Base-by-base conservation (phyloP, 2,888 invertebrate genomes). In the Chrysolina haemoptera region DNA sequence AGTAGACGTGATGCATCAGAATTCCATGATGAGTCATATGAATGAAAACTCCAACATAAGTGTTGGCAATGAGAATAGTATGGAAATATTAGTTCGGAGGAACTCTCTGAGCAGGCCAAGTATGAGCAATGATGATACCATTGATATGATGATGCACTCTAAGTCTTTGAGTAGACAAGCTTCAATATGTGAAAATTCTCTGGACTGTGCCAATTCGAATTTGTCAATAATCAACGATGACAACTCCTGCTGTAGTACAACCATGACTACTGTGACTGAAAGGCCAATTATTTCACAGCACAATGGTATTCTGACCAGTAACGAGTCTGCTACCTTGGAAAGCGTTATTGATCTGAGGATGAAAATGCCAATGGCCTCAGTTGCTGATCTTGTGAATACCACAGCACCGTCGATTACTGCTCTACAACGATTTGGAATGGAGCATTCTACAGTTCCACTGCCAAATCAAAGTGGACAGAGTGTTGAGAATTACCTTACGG, bases 321-420 rank as follows among this genome's bases (percentile, higher is more conserved):
- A 76, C 41, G 65, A 40, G 22, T 55, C 53, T 3, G 48, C 75
- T 1, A 71, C 75, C 63, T 89, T 90, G n/a, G 88, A 88, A 63
- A 89, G 88, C 78, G 92, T 91, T n/a, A 92, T 93, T 73, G 94
- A 93, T 87, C 89, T 93, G 62, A 88, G 93, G 22, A 93, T 93
- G 89, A 94, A 95, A 59, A 91, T 92, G 85, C 82, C 89, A 72
- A 89, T 90, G 80, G 89, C 82, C 83, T 91, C 88, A 79, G 89
- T 82, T 40, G 88, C 86, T 80, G 89, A 84, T 89, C 87, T 82
- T 83, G 89, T 83, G 82, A 90, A 89, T 65, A 87, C 88, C 20
- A 90, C 89, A 62, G 90, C 92, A 70, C 91, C 92, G 20, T 93
- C 92, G 27, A 86, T 89, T 80, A 88, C 89, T 0, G 87, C 90